These are phyloP conservation scores for Eutrigla gurnardus DNA, from an alignment of 2,797 vertebrate genomes.

Conservation along the genomic window DNA sequence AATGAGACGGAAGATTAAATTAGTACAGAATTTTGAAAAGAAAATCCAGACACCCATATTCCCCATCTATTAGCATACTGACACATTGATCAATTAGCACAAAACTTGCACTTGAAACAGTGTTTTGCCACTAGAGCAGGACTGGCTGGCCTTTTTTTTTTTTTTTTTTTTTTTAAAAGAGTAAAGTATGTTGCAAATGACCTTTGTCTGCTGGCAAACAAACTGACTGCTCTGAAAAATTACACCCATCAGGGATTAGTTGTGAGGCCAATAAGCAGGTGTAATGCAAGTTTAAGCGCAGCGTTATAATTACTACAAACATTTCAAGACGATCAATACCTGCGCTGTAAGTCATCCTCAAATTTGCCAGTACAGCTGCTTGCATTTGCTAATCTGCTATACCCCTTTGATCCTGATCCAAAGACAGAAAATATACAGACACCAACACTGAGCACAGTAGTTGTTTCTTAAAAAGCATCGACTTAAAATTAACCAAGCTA, in stretches of 20 bases:
- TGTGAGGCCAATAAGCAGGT: conserved; percentile 52
- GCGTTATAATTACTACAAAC: not conserved
- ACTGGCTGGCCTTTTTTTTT: not conserved
- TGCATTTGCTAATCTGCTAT: not conserved
- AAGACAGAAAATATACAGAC: not conserved
- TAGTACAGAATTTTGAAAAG: conserved; percentile 71
- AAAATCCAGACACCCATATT: conserved; percentile 32
- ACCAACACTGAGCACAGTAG: not conserved
- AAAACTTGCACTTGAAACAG: conserved; percentile 2
- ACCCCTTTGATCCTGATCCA: not conserved
- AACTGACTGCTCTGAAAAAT: conserved; percentile 49
- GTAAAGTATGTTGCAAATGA: conserved; percentile 36
- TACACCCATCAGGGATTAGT: conserved; percentile 49
- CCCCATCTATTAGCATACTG: not conserved
- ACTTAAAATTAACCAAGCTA: conserved; percentile 9
- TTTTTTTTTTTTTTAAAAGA: not conserved
- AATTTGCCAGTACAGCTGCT: not conserved
- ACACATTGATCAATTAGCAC: not conserved
- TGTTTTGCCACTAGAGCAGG: not conserved
- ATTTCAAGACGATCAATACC: conserved; percentile 7
- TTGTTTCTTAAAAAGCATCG: not conserved
- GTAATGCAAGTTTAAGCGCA: not conserved
- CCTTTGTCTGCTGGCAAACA: conserved; percentile 51
- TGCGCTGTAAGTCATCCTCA: not conserved
- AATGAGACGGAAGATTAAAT: conserved; percentile 84